Percentiles rank a stretch among this genome's conserved stretches.
These are phyloP conservation scores for Plectus sambesii DNA, from an alignment of 1,140 invertebrate genomes.

Conservation along the genomic window DNA sequence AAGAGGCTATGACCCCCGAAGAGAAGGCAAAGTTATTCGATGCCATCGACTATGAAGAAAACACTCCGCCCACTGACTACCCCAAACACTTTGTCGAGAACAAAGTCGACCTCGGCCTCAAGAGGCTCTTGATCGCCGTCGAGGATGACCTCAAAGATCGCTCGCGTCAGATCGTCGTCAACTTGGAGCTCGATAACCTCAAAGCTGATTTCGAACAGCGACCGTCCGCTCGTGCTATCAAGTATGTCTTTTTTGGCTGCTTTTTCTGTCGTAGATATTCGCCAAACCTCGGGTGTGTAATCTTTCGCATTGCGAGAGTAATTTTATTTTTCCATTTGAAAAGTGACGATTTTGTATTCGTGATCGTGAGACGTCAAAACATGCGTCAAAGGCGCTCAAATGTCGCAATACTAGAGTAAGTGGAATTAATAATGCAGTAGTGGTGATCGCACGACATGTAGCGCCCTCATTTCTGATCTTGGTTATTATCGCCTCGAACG, in stretches of 20 bases:
- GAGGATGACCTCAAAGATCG: conserved; percentile 42
- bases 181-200: conserved; percentile 54
- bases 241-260: conserved; percentile 41
- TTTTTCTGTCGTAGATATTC: conserved; percentile 18
- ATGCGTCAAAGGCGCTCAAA: background rate
- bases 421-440: too few relatives aligned
- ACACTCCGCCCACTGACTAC: conserved; percentile 45
- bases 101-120: conserved; percentile 30
- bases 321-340: conserved; percentile 11
- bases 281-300: conserved; percentile 4
- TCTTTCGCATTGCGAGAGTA: background rate
- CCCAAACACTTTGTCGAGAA: conserved; percentile 45
- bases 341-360: background rate
- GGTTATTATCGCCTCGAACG: too few relatives aligned
- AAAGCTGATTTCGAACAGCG: conserved; percentile 60
- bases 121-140: conserved; percentile 29
- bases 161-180: too few relatives aligned
- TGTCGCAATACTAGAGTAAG: background rate
- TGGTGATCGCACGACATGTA: too few relatives aligned
- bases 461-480: too few relatives aligned
- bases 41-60: conserved; percentile 79
- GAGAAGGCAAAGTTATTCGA: conserved; percentile 83
- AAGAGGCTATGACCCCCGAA: conserved; percentile 75
- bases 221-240: conserved; percentile 62
- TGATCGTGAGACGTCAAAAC: background rate